A percentile compares a stretch with the other conserved stretches of the same genome.
Conservation (phyloP, 2,113 vertebrate genomes). For the Sebastes fasciatus region DNA sequence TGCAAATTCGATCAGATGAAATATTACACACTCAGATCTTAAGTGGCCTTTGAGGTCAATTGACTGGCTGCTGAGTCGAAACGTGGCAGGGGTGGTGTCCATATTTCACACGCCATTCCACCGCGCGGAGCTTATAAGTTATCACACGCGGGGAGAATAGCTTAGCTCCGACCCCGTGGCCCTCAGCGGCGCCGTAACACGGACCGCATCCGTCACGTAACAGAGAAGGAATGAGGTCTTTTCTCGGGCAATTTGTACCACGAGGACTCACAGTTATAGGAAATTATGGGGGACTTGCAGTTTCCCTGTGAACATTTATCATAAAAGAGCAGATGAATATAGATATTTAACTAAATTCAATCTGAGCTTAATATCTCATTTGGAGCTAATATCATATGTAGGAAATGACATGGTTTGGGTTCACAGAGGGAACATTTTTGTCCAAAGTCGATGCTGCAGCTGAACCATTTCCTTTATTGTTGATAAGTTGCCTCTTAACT, state of each 20-base stretch:
- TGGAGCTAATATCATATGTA: slow-evolving; percentile 38
- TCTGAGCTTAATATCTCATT: slow-evolving; percentile 40
- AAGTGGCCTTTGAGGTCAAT: slow-evolving; percentile 81
- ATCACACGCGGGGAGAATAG: slow-evolving; percentile 57
- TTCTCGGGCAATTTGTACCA: slow-evolving; percentile 36
- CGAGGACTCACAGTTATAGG: slow-evolving; percentile 20
- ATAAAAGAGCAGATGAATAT: slow-evolving; percentile 39
- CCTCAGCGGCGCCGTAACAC: slow-evolving; percentile 31
- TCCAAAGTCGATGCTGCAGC: slow-evolving; percentile 28
- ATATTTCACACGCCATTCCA: slow-evolving; percentile 77
- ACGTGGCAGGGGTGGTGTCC: slow-evolving; percentile 54
- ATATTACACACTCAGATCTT: slow-evolving; percentile 79
- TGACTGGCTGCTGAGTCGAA: slow-evolving; percentile 73
- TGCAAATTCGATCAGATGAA: slow-evolving; percentile 79
- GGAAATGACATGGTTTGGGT: slow-evolving; percentile 55
- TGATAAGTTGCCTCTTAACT: slow-evolving; percentile 65
- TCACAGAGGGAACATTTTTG: slow-evolving; percentile 34
- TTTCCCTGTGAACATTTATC: slow-evolving; percentile 39
- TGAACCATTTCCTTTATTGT: slow-evolving; percentile 59
- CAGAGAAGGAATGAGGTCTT: slow-evolving; percentile 37
- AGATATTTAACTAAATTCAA: slow-evolving; percentile 52
- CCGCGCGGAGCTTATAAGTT: slow-evolving; percentile 52
- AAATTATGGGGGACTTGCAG: slow-evolving; percentile 20
- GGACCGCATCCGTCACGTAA: slow-evolving; percentile 44
- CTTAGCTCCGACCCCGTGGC: slow-evolving; percentile 48